Evolutionary conservation across 2,888 invertebrate species (phyloP).

Genomic region (Hipparchia semele): DNA sequence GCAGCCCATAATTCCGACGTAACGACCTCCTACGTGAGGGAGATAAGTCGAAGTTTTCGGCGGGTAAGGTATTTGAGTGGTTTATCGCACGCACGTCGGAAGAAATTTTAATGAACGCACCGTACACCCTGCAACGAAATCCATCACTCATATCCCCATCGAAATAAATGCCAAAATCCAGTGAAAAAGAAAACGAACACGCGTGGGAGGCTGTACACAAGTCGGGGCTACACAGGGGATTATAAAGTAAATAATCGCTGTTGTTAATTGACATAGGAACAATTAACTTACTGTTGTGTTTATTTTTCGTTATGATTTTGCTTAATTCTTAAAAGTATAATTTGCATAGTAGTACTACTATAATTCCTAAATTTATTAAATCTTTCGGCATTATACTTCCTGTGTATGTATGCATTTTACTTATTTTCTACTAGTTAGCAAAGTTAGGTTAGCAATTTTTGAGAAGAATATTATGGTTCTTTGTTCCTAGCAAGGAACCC

Average conservation of each 20-base stretch:
- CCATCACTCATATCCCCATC: not conserved
- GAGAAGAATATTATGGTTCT: no score
- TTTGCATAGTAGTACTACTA: no score
- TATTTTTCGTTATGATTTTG: slow-evolving; percentile 13
- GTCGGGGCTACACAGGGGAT: slow-evolving; percentile 14
- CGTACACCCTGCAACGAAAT: slow-evolving; percentile 7
- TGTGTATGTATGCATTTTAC: no score
- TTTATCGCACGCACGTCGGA: slow-evolving; percentile 78
- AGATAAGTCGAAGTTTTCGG: slow-evolving; percentile 81
- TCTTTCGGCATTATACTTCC: no score
- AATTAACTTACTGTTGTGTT: slow-evolving; percentile 18
- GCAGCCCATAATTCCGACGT: slow-evolving; percentile 74
- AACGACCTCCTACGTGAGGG: slow-evolving; percentile 79
- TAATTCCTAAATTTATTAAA: no score
- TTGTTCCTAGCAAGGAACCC: no score
- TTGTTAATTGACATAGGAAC: slow-evolving; percentile 14
- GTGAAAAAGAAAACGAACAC: not conserved
- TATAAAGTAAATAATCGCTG: slow-evolving; percentile 17
- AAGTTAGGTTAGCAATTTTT: no score
- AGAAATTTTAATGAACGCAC: slow-evolving; percentile 76
- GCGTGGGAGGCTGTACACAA: slow-evolving; percentile 7
- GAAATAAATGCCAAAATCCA: slow-evolving; percentile 4
- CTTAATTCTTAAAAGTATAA: not conserved
- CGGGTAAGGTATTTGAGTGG: slow-evolving; percentile 60
- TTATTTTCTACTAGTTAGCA: no score